phyloP scores from a whole-genome alignment of 2,797 vertebrate species.

The Poliocrania exsul region DNA sequence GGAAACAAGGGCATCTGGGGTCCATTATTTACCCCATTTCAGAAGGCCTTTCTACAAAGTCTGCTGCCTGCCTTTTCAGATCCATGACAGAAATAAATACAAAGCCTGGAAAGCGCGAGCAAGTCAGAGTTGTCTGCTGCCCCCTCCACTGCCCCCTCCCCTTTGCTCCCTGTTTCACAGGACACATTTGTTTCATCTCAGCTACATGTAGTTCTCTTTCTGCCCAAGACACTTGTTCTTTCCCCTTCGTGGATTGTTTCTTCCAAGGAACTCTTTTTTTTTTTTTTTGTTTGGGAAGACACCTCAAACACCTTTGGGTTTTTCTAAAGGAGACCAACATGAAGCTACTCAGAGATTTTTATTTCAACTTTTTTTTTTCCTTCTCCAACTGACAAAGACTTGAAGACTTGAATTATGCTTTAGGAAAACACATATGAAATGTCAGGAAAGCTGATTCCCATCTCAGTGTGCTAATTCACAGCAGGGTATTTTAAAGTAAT shows the following conservation, averaged over 20 bases:
- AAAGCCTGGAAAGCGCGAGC: slow-evolving; percentile 58
- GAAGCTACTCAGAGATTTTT: background rate
- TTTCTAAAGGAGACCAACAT: background rate
- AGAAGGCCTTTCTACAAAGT: slow-evolving; percentile 57
- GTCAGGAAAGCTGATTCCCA: background rate
- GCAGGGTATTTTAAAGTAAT: background rate
- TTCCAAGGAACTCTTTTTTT: background rate
- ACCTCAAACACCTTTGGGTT: background rate
- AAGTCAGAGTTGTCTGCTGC: slow-evolving; percentile 49
- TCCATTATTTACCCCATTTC: slow-evolving; percentile 68
- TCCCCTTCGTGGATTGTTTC: background rate
- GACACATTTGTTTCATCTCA: slow-evolving; percentile 42
- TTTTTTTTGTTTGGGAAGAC: background rate
- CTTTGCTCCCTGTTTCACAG: slow-evolving; percentile 46
- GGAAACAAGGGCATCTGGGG: slow-evolving; percentile 63
- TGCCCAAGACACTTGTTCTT: slow-evolving; percentile 34
- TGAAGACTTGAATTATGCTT: background rate
- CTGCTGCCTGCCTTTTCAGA: slow-evolving; percentile 66
- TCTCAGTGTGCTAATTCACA: background rate
- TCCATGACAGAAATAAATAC: slow-evolving; percentile 68
- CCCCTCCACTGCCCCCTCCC: slow-evolving; percentile 20
- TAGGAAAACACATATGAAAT: background rate
- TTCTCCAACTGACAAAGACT: background rate
- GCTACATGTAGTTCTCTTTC: slow-evolving; percentile 10
- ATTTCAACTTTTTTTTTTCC: background rate